Conservation (phyloP, 2,888 invertebrate species). For the Keiferia lycopersicella region DNA sequence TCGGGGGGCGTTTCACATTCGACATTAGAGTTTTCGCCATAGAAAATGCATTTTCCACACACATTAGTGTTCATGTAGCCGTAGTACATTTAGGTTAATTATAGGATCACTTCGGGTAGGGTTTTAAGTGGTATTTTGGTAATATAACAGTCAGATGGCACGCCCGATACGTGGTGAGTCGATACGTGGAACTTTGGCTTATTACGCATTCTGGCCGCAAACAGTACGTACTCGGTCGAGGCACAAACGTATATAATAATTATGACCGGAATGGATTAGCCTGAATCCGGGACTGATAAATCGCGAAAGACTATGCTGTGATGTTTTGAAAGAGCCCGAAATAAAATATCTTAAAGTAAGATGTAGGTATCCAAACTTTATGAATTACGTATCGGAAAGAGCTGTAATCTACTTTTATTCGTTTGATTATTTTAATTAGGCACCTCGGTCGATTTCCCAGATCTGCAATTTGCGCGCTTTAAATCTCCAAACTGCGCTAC, state of each 20-base stretch:
- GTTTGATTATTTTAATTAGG: too few species aligned
- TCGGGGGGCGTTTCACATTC: slow-evolving; percentile 59
- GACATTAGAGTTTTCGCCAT: slow-evolving; percentile 67
- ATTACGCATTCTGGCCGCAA: slow-evolving; percentile 76
- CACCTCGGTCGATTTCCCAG: too few species aligned
- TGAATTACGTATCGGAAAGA: too few species aligned
- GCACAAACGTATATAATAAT: slow-evolving; percentile 79
- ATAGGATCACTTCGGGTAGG: slow-evolving; percentile 73
- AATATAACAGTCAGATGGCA: slow-evolving; percentile 81
- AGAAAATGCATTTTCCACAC: slow-evolving; percentile 75
- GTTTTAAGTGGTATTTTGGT: slow-evolving; percentile 79
- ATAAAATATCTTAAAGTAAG: too few species aligned
- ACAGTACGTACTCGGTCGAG: slow-evolving; percentile 60
- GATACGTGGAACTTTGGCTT: slow-evolving; percentile 74
- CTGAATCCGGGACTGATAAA: slow-evolving; percentile 39
- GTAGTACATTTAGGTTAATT: slow-evolving; percentile 78
- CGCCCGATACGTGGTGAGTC: slow-evolving; percentile 72
- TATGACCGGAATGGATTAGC: slow-evolving; percentile 71
- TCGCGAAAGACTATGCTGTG: not conserved
- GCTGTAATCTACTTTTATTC: too few species aligned
- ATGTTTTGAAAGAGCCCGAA: not conserved
- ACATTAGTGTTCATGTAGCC: slow-evolving; percentile 65
- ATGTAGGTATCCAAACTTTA: too few species aligned
- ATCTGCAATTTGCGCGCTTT: too few species aligned
- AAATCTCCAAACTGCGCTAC: too few species aligned